Base-by-base conservation (phyloP, 2,113 vertebrate genomes). In the Protobothrops mucrosquamatus region DNA sequence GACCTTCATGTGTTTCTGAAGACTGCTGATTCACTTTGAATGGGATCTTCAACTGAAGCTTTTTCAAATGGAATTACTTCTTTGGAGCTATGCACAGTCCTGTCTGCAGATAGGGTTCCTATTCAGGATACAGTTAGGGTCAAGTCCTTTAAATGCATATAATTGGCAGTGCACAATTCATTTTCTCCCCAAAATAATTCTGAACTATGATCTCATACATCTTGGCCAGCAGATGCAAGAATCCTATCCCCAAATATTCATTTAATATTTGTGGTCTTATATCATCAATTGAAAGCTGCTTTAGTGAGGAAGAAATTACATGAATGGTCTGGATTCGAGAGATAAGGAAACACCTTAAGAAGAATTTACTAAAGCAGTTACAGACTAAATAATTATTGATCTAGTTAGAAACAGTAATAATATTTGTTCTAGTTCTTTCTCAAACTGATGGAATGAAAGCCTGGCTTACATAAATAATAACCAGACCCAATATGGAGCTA, bases 261-360 rank as follows among this genome's bases (percentile, higher is more conserved):
- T 23, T 59, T 24, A 59, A 59, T 24, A 59, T 59, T 7, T 59
- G 12, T 34, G 64, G n/a, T n/a, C 15, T 39, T n/a, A 14, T 39
- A 39, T 81, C 14, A 81, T 39, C 74, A 81, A 20, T 39, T 81
- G n/a, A 81, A 81, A 81, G n/a, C 4, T 81, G 69, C 22, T 34
- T 39, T 34, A 81, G n/a, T 15, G 69, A 39, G 69, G 5, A 39
- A 39, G n/a, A 12, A 39, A n/a, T n/a, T 18, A 34, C 0, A 1
- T 43, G 34, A 39, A 18, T 34, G 20, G 18, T 81, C 6, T 81
- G n/a, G 74, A 81, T 81, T 69, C 18, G 18, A 39, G n/a, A 81
- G 74, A 18, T 22, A 55, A 52, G 2, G 85, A 95, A 94, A 96
- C 56, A 90, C 6, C 90, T 93, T 95, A 92, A 89, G 95, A 96